A percentile compares a stretch with the other conserved stretches of the same genome.
These are phyloP conservation scores for Ophion costatus DNA, from an alignment of 2,888 invertebrate genomes.

Conservation along the genomic window DNA sequence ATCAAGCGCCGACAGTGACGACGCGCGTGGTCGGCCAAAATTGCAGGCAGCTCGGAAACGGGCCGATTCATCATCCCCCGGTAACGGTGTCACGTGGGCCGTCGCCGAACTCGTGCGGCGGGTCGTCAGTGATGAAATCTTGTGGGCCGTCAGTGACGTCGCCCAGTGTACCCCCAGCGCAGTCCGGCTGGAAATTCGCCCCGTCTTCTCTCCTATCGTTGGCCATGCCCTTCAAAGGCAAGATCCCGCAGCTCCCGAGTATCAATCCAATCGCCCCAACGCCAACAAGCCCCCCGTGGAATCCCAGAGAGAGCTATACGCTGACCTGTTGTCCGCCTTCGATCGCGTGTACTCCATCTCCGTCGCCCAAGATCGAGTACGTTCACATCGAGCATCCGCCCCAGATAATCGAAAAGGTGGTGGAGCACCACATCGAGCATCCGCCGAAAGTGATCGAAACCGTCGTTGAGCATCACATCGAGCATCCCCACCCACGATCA, in stretches of 20 bases:
- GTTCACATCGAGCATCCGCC: slow-evolving; percentile 30
- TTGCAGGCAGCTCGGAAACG: background rate
- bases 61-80: background rate
- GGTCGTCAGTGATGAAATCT: background rate
- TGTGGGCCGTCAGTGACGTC: background rate
- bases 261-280: background rate
- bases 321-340: background rate
- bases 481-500: background rate
- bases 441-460: slow-evolving; percentile 31
- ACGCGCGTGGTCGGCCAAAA: slow-evolving; percentile 12
- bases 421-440: slow-evolving; percentile 30
- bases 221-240: background rate
- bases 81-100: background rate
- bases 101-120: background rate
- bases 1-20: background rate
- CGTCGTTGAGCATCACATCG: slow-evolving; percentile 9
- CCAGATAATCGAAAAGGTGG: slow-evolving; percentile 9
- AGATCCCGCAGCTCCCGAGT: background rate
- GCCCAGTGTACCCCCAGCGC: background rate
- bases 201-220: background rate
- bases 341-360: background rate
- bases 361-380: slow-evolving; percentile 7
- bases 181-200: background rate
- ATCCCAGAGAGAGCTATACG: background rate
- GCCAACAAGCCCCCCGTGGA: background rate